Percentiles rank a stretch among this genome's conserved stretches.
These are phyloP conservation scores for Caenorhabditis virilis DNA, from an alignment of 2,888 invertebrate genomes.

Conservation along the genomic window DNA sequence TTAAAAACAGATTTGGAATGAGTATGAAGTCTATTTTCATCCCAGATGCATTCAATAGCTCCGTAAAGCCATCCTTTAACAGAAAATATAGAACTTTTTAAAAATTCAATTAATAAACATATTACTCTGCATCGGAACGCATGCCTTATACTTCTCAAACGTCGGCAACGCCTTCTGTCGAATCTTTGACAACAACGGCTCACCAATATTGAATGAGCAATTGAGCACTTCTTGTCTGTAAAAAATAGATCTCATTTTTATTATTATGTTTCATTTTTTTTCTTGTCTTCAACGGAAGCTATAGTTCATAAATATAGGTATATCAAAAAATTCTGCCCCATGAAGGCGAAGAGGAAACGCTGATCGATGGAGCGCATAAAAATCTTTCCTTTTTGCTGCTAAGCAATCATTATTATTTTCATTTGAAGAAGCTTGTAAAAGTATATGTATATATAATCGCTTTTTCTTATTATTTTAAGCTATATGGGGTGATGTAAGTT, in stretches of 20 bases:
- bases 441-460: constrained; percentile 17
- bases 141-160: constrained; percentile 34
- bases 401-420: constrained; percentile 31
- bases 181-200: constrained; percentile 34
- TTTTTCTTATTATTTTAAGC: constrained; percentile 14
- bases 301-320: too few species aligned
- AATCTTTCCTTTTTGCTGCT: too few species aligned
- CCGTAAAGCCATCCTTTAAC: too few species aligned
- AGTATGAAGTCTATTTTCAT: too few species aligned
- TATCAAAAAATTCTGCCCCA: background rate
- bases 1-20: too few species aligned
- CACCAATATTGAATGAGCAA: constrained; percentile 35
- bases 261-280: too few species aligned
- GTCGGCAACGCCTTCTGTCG: constrained; percentile 32
- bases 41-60: too few species aligned
- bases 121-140: background rate
- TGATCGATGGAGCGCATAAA: constrained; percentile 19
- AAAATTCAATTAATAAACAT: background rate
- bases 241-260: too few species aligned
- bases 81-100: too few species aligned
- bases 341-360: constrained; percentile 10
- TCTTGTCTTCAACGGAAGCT: too few species aligned
- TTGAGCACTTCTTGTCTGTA: constrained; percentile 45
- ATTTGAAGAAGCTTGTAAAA: too few species aligned
- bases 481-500: too few species aligned